Evolutionary conservation across 2,797 vertebrate genomes (phyloP).

Genomic region (Enteromius radiatus): DNA sequence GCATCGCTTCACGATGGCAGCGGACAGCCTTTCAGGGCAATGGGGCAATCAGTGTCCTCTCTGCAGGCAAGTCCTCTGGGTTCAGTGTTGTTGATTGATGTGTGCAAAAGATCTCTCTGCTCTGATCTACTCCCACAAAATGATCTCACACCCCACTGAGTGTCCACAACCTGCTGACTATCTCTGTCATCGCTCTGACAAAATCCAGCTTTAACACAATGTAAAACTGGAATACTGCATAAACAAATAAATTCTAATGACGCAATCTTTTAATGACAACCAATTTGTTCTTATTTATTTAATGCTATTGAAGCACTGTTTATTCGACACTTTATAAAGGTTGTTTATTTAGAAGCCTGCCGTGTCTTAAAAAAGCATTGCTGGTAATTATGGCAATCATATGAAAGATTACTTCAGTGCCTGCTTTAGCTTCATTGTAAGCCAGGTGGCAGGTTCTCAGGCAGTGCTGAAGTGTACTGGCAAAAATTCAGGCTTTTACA

Average conservation of each 20-base stretch:
- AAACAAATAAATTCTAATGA: conserved; percentile 21
- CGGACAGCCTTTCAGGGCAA: conserved; percentile 46
- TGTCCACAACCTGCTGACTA: conserved; percentile 51
- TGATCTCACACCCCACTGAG: conserved; percentile 48
- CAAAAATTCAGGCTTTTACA: conserved; percentile 48
- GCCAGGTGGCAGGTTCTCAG: conserved; percentile 30
- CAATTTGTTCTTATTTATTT: neutral
- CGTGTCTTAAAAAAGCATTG: neutral
- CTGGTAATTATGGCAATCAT: neutral
- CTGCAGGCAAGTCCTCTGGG: conserved; percentile 43
- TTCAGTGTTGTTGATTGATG: conserved; percentile 58
- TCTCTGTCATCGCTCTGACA: conserved; percentile 55
- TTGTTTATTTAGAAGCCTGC: neutral
- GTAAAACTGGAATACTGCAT: conserved; percentile 16
- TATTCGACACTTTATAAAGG: neutral
- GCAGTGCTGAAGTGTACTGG: neutral
- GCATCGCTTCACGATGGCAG: conserved; percentile 41
- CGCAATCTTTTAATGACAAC: neutral
- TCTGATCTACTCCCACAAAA: conserved; percentile 48
- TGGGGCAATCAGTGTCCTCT: conserved; percentile 43
- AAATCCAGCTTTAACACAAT: conserved; percentile 45
- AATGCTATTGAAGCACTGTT: neutral
- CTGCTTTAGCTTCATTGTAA: conserved; percentile 29
- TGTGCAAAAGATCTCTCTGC: conserved; percentile 47
- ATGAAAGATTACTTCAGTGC: neutral